Percentiles rank a stretch among this genome's conserved stretches.
Conservation (phyloP, 2,888 invertebrate genomes). For the Callosobruchus maculatus region DNA sequence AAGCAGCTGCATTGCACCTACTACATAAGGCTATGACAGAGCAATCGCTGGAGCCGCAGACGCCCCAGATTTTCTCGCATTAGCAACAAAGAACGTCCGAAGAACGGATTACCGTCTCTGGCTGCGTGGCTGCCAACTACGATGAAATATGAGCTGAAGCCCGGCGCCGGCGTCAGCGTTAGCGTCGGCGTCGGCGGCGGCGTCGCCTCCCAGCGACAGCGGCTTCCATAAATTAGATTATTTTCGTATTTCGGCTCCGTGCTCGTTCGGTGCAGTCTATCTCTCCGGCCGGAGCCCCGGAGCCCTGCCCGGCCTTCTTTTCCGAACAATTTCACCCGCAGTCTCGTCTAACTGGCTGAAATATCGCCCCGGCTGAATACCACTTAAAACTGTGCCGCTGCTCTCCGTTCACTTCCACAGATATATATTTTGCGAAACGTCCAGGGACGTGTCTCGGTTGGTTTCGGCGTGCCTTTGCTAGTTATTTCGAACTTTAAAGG, state of each 20-base stretch:
- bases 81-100: background rate
- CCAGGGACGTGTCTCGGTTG: background rate
- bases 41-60: background rate
- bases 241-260: constrained; percentile 27
- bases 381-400: background rate
- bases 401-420: background rate
- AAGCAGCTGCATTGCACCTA: no score
- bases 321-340: constrained; percentile 43
- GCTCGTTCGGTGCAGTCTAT: background rate
- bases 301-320: constrained; percentile 34
- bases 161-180: background rate
- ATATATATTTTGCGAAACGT: background rate
- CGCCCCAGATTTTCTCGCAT: background rate
- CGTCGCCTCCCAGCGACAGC: background rate
- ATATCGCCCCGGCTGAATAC: constrained; percentile 36
- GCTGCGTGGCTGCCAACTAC: background rate
- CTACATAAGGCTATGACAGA: no score
- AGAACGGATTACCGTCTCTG: background rate
- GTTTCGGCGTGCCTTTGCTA: no score
- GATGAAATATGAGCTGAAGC: constrained; percentile 30
- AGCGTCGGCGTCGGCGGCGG: constrained; percentile 3
- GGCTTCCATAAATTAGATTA: constrained; percentile 40
- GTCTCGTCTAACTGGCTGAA: constrained; percentile 46
- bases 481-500: no score
- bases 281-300: background rate